Base-by-base conservation (phyloP, 2,888 invertebrate species). In the Caenorhabditis sp. region DNA sequence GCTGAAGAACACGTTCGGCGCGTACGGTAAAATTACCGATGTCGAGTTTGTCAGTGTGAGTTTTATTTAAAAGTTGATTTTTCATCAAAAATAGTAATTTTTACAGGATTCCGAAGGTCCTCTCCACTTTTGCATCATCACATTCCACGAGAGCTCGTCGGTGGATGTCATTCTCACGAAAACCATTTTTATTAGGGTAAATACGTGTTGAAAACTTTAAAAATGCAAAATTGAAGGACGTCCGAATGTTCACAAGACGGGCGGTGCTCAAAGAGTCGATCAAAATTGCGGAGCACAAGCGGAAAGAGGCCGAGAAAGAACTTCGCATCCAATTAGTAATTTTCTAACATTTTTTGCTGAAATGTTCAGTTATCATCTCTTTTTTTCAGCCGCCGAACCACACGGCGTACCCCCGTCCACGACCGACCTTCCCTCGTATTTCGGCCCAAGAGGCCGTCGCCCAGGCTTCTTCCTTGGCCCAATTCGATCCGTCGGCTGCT, bases 221-320 rank as follows among this genome's bases (percentile, higher is more conserved):
- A 32, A 46, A 24, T 22, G 13, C 30, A 22, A 11, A 41, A n/a
- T 59, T 74, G 24, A 45, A 71, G 76, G 46, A 61, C 24, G 66
- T 72, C 9, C 37, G 45, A 5, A 24, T 81, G 11, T 78, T 79
- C 27, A 52, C 48, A 0, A 26, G 75, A 61, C 52, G 78, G 15
- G 81, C 79, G 3, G 56, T 79, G 5, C 37, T 68, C 7, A 56
- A 68, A 53, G 81, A 81, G 45, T 52, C 68, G 6, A 66, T 81
- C 4, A 79, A 79, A 59, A 55, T 75, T 5, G 79, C 81, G 2
- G 79, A 81, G 13, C 79, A 78, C 8, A 56, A 70, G 13, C 15
- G 45, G 30, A 59, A 63, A 46, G 79, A 79, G 41, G 46, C 48
- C 22, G 53, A 32, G 11, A 46, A 24, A 35, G 24, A 22, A 9